These are phyloP conservation scores for Drosophila differens DNA, from an alignment of 2,888 invertebrate genomes.

Conservation along the genomic window DNA sequence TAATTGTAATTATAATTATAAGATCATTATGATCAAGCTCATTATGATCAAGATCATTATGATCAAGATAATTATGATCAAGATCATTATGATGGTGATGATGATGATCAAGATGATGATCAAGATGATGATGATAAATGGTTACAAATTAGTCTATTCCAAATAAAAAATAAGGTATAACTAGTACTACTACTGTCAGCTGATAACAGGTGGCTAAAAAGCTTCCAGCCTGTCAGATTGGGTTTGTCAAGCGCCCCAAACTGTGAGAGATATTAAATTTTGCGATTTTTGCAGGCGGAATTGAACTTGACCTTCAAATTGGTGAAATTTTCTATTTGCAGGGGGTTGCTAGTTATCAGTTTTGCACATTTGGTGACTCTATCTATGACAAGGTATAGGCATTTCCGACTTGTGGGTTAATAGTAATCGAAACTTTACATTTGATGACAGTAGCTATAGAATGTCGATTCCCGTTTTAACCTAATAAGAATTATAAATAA, in stretches of 20 bases:
- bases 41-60: no score
- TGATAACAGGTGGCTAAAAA: not conserved
- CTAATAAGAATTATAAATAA: not conserved
- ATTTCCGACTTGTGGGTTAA: not conserved
- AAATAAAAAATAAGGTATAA: not conserved
- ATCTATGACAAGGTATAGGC: not conserved
- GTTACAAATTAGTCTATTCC: not conserved
- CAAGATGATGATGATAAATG: not conserved
- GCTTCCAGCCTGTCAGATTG: not conserved
- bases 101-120: not conserved
- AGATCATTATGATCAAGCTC: no score
- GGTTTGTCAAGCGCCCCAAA: not conserved
- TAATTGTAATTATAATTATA: no score
- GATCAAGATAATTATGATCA: no score
- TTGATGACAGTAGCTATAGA: no score
- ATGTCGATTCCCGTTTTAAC: not conserved
- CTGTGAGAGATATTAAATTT: not conserved
- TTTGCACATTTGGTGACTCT: not conserved
- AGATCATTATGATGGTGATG: not conserved
- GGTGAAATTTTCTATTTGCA: not conserved
- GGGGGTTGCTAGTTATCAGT: not conserved
- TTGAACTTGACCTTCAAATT: not conserved
- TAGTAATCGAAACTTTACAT: not conserved
- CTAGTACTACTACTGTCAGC: not conserved
- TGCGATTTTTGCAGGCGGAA: not conserved